These are phyloP conservation scores for Tetraodon nigroviridis DNA, from an alignment of 2,113 vertebrate species.

Conservation along the genomic window DNA sequence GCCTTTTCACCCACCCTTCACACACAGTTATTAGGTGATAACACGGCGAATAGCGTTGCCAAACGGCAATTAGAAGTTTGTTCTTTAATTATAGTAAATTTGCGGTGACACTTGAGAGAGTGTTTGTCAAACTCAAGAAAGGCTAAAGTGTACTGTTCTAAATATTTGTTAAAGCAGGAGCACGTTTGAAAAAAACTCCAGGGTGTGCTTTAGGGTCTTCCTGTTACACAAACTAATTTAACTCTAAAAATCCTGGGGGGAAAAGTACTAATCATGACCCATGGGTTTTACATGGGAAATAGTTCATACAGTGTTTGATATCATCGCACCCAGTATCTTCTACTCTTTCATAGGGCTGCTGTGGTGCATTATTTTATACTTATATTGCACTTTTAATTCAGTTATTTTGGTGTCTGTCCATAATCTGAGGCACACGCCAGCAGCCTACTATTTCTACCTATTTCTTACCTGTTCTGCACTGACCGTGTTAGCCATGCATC, in stretches of 20 bases:
- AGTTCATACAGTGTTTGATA: neutral
- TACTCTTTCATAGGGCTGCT: too few relatives aligned
- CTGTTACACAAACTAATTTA: neutral
- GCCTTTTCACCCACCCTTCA: conserved; percentile 55
- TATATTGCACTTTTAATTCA: too few relatives aligned
- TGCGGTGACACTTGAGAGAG: too few relatives aligned
- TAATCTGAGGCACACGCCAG: too few relatives aligned
- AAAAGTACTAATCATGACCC: too few relatives aligned
- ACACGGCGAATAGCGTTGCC: conserved; percentile 17
- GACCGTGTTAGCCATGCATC: too few relatives aligned
- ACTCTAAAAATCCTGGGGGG: neutral
- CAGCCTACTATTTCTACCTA: too few relatives aligned
- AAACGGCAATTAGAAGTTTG: conserved; percentile 18
- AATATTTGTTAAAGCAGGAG: neutral
- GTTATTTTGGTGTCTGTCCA: too few relatives aligned
- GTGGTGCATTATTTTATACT: too few relatives aligned
- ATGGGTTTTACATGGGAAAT: neutral
- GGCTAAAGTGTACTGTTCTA: neutral
- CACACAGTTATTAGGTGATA: conserved; percentile 33
- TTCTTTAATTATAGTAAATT: neutral
- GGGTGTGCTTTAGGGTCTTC: too few relatives aligned
- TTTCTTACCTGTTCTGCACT: too few relatives aligned
- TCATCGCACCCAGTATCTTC: neutral
- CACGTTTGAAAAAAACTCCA: neutral
- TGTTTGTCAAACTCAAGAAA: neutral